Evolutionary conservation across 2,797 vertebrate species (phyloP), one percentile per base, ranked within the genome.

Genomic region (Aratinga solstitialis): DNA sequence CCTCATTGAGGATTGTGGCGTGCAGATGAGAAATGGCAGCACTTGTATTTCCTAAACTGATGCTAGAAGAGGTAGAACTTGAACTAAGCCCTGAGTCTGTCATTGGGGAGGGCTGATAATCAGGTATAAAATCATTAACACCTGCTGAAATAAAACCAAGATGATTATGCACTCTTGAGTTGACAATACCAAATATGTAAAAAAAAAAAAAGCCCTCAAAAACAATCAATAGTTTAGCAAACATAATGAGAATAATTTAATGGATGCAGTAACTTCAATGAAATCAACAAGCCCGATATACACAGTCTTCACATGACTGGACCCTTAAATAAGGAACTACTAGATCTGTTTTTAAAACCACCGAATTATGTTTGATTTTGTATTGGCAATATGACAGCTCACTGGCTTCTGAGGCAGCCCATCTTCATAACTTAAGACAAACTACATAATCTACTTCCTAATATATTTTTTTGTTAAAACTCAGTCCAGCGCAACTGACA

Each of bases 51-150:
- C 99, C 99, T 65, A 99, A 98, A 96, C 99, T 99, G 97, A 99
- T 99, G 95, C 99, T 99, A 97, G 99, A 99, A 81, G 99, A 99
- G 71, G 99, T 99, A 98, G 99, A 99, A 98, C 99, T 99, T 79
- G 99, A 99, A 98, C 99, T 99, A 94, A 99, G 99, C 97, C 99
- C 99, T 47, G 99, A 99, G 98, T 99, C 99, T 3, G 99, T 99
- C 99, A 99, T 99, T 14, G 99, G 99, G 77, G 99, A 99, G 40
- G 99, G 98, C 98, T 99, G 99, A 98, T 98, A 99, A 85, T 99
- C 99, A 16, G 99, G 98, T 97, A 99, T 98, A 95, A 99, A 97
- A 94, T 99, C 99, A 90, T 98, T 98, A 69, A 99, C 98, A 92
- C 99, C 99, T 99, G 95, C 74, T 92, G 90, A 91, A 93, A 97